These are phyloP conservation scores for Calyptomena viridis DNA, from an alignment of 2,113 vertebrate species.

Conservation along the genomic window DNA sequence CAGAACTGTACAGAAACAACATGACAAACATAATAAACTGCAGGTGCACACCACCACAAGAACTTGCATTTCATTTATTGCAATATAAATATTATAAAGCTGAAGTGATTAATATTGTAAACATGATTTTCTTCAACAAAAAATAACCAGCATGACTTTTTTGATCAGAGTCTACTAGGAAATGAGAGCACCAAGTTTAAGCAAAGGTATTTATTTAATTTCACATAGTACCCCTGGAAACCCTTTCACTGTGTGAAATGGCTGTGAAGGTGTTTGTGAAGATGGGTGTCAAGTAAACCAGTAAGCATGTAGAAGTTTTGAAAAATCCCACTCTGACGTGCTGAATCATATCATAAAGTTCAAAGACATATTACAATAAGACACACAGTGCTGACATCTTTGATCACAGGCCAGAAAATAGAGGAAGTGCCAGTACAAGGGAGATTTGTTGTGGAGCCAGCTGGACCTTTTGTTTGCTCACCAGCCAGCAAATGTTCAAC, in stretches of 20 bases:
- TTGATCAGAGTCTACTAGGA: background rate
- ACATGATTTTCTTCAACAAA: background rate
- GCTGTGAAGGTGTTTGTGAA: background rate
- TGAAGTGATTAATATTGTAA: background rate
- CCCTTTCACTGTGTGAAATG: background rate
- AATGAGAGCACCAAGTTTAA: background rate
- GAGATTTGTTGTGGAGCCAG: background rate
- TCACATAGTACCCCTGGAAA: background rate
- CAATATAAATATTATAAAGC: background rate
- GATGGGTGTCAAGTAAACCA: background rate
- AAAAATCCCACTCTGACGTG: background rate
- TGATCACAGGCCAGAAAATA: background rate
- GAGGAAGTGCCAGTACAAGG: accelerated
- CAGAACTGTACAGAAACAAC: too few relatives aligned
- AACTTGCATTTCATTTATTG: background rate
- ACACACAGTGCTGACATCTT: background rate
- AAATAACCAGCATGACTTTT: background rate
- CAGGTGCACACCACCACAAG: too few relatives aligned
- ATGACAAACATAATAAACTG: too few relatives aligned
- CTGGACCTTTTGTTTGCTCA: background rate
- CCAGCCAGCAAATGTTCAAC: background rate
- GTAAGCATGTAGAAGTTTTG: background rate
- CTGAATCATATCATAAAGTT: background rate
- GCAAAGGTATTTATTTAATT: background rate
- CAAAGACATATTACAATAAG: background rate